Base-by-base conservation (phyloP, 2,797 vertebrate genomes). In the Chaenodraco wilsoni region DNA sequence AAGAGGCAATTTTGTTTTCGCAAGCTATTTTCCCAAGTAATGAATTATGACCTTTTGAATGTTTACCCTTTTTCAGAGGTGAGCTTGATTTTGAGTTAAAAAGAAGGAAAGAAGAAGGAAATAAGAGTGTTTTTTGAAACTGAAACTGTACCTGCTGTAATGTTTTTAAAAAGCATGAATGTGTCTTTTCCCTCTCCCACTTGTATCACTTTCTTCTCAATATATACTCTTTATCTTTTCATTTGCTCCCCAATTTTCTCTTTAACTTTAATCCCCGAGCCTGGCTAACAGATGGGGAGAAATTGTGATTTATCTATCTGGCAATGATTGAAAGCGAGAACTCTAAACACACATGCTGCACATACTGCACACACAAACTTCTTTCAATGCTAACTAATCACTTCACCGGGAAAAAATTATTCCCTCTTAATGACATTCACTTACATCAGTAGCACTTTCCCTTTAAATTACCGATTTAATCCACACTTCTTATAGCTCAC, bases 11-110 rank as follows among this genome's bases (percentile, higher is more conserved):
- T 76, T 78, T 74, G 60, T 73, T 86, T 80, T 79, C 3, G 31
- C 45, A 51, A 76, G 74, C 62, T 57, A 70, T 85, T 88, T 85
- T 77, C 33, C 59, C 31, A n/a, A 44, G 74, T 84, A 87, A 91
- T 88, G 84, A 89, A 87, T 86, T 84, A 78, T 86, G 86, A 89
- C 86, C 84, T 90, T 85, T 84, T 80, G 69, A 70, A 64, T 83
- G 77, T 89, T 84, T 86, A 79, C 70, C 72, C 49, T 58, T 59
- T 60, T 68, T 61, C 27, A 1, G 9, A 58, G 59, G 74, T 50
- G 65, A 79, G 64, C 59, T 27, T 31, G 9, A 16, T 15, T 81
- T 74, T 54, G 3, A 61, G 14, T 50, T 8, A 44, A 62, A 60
- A 43, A 45, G 17, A 44, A 19, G 16, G 23, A 16, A 5, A 9